Evolutionary conservation across 2,113 vertebrate species (phyloP), one percentile per base, ranked within the genome.

Genomic region (Stigmatopora argus): DNA sequence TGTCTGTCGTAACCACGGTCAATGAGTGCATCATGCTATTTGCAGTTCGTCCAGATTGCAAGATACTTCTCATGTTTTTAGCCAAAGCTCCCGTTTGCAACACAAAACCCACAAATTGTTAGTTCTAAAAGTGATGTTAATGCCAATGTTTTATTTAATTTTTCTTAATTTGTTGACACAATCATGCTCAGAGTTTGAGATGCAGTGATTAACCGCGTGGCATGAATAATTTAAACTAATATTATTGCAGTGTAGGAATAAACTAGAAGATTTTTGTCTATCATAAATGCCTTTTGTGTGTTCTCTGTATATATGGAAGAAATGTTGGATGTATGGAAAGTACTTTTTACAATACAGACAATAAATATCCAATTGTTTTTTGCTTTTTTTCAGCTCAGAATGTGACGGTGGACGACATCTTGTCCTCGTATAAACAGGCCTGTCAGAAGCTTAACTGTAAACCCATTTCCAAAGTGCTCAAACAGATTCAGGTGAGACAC

Each of bases 391-490:
- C 90, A 98, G 95, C 95, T 85, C 94, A 94, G 84, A 96, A 97
- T 12, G 95, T 94, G 89, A 98, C 95, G 0, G 92, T 96, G 52
- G 94, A 98, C 0, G 95, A 96, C 67, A 92, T 98, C 65, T 18
- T 96, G 49, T 72, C 85, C 0, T 92, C 94, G 65, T 98, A 98
- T 86, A 92, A 89, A 73, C 93, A 94, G 65, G 92, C 94, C 79
- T 98, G 96, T 85, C 94, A 94, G 89, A 98, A 98, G 67, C 92
- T 98, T 64, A 97, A 90, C 91, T 96, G 94, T 89, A 94, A 94
- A 63, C 94, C 95, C 77, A 93, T 96, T n/a, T 87, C 93, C 67
- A 96, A 95, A 86, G 92, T 98, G 55, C 91, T 96, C 65, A 90
- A 90, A 79, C 96, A 98, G 87, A 93, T 98, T 41, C 95, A 97